Conservation (phyloP, 1,140 invertebrate species). For the Solenopsis fugax region DNA sequence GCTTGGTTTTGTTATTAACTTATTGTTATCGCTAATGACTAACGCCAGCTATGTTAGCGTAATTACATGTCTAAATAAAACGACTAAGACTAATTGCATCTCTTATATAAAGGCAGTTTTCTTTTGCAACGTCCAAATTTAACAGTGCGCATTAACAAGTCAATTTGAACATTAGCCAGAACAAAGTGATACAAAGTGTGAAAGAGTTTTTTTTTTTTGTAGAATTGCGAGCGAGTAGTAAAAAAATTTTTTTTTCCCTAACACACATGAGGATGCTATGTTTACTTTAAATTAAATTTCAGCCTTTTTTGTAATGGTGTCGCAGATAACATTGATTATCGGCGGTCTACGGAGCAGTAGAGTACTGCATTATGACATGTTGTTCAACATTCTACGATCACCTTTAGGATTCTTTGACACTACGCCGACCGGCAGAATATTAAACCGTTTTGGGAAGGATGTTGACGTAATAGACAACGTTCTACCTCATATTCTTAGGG, state of each 20-base stretch:
- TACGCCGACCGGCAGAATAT: slow-evolving; percentile 88
- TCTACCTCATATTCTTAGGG: slow-evolving; percentile 85
- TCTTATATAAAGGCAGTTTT: background rate
- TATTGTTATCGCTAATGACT: background rate
- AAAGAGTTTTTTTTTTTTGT: slow-evolving; percentile 10
- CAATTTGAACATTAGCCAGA: background rate
- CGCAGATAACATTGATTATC: slow-evolving; percentile 81
- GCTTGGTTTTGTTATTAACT: slow-evolving; percentile 26
- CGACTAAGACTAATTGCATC: background rate
- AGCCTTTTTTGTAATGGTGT: slow-evolving; percentile 83
- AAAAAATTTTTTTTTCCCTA: slow-evolving; percentile 12
- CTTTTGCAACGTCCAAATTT: background rate
- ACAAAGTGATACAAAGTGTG: background rate
- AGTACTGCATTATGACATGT: slow-evolving; percentile 82
- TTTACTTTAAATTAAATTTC: slow-evolving; percentile 81
- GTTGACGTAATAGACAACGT: slow-evolving; percentile 86
- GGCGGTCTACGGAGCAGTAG: slow-evolving; percentile 83
- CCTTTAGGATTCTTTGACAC: slow-evolving; percentile 89
- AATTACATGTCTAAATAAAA: background rate
- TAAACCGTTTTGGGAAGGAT: slow-evolving; percentile 89
- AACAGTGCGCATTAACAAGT: slow-evolving; percentile 2
- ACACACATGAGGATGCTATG: slow-evolving; percentile 1
- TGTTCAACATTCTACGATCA: slow-evolving; percentile 85
- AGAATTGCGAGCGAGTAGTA: slow-evolving; percentile 7
- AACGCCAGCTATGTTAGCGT: background rate